Evolutionary conservation across 2,888 invertebrate genomes (phyloP).

Genomic region (Gisinianus flammeolus): DNA sequence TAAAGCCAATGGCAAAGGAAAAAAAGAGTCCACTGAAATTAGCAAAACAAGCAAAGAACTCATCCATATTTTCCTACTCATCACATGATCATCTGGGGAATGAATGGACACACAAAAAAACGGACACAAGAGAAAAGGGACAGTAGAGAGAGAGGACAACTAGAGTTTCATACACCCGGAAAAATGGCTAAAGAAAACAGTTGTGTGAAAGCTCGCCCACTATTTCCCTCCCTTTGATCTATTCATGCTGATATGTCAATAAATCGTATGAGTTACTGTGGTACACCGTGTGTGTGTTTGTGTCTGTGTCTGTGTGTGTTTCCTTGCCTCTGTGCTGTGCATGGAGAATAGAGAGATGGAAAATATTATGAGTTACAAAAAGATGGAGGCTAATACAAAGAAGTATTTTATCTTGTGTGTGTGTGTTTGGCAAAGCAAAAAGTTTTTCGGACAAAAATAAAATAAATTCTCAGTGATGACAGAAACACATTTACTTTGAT

Average conservation of each 20-base stretch:
- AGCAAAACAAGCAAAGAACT: constrained; percentile 29
- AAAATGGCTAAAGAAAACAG: constrained; percentile 35
- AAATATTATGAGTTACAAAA: neutral
- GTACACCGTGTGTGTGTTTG: neutral
- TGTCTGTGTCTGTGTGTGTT: neutral
- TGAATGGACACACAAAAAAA: constrained; percentile 11
- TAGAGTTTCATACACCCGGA: constrained; percentile 6
- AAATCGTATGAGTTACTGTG: constrained; percentile 6
- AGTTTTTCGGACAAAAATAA: neutral
- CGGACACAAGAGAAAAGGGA: constrained; percentile 18
- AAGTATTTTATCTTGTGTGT: constrained; percentile 8
- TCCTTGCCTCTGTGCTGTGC: neutral
- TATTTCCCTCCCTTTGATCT: constrained; percentile 29
- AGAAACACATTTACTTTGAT: constrained; percentile 5
- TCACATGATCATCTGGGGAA: constrained; percentile 9
- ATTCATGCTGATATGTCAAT: constrained; percentile 33
- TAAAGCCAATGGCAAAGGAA: constrained; percentile 9
- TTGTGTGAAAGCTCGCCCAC: constrained; percentile 28
- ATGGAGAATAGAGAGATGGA: neutral
- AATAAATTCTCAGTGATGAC: neutral
- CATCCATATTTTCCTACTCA: constrained; percentile 18
- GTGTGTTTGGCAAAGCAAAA: neutral
- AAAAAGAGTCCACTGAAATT: neutral
- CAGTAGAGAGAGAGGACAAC: constrained; percentile 5
- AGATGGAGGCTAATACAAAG: neutral